These are phyloP conservation scores for Sminthurides bifidus DNA, from an alignment of 1,140 invertebrate species.

Conservation along the genomic window DNA sequence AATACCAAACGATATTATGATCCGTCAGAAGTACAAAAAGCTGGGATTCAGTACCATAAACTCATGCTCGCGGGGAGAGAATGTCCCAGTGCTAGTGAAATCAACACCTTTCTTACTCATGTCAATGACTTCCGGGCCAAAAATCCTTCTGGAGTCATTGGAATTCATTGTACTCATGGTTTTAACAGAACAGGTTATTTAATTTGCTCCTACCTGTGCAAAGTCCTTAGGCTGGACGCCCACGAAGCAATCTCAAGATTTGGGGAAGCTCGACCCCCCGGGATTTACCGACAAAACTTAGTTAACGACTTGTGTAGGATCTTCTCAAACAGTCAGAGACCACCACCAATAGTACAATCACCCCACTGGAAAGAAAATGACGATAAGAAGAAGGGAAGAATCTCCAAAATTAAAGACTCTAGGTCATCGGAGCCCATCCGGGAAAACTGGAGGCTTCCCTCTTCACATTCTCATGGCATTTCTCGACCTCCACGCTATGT, in stretches of 20 bases:
- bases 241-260: conserved; percentile 69
- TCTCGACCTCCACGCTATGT: background rate
- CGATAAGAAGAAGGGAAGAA: background rate
- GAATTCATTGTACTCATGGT: conserved; percentile 96
- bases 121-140: conserved; percentile 66
- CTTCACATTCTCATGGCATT: background rate
- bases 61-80: conserved; percentile 36
- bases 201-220: conserved; percentile 78
- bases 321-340: no score
- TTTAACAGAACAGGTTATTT: conserved; percentile 97
- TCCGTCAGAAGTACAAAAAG: conserved; percentile 59
- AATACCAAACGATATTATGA: conserved; percentile 89
- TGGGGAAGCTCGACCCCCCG: conserved; percentile 46
- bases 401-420: no score
- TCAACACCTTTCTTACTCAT: conserved; percentile 33
- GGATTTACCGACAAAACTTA: conserved; percentile 60
- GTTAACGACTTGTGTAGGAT: conserved; percentile 32
- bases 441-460: background rate
- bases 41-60: conserved; percentile 69
- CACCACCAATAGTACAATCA: background rate
- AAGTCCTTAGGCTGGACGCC: conserved; percentile 59
- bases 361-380: background rate
- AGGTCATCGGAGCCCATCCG: background rate
- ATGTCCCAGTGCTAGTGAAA: conserved; percentile 50
- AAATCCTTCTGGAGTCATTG: conserved; percentile 69